phyloP scores from a whole-genome alignment of 2,888 invertebrate genomes.

The Pyrrhia umbra region DNA sequence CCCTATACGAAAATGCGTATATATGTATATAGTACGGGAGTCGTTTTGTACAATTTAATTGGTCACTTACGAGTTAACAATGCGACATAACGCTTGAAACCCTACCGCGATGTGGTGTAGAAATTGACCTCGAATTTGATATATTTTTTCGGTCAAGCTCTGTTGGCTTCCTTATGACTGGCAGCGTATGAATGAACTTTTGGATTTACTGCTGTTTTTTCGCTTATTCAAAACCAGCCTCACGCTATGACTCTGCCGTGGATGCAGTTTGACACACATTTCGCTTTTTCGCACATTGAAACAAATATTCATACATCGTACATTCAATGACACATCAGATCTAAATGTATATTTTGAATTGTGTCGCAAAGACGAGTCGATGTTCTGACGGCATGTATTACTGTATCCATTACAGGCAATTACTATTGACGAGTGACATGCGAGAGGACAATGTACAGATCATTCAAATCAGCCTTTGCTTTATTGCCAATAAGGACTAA shows the following conservation, averaged over 20 bases:
- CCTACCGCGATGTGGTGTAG: slow-evolving; percentile 53
- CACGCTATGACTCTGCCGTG: slow-evolving; percentile 20
- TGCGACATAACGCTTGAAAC: slow-evolving; percentile 63
- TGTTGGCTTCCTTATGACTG: slow-evolving; percentile 47
- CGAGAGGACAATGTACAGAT: slow-evolving; percentile 45
- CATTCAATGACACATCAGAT: background rate
- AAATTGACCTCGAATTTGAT: slow-evolving; percentile 60
- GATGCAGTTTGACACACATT: slow-evolving; percentile 4
- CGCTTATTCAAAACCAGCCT: background rate
- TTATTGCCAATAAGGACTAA: slow-evolving; percentile 48
- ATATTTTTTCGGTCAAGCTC: slow-evolving; percentile 54
- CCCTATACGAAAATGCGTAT: slow-evolving; percentile 67
- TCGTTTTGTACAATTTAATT: slow-evolving; percentile 66
- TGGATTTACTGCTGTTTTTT: slow-evolving; percentile 18
- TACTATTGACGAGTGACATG: slow-evolving; percentile 47
- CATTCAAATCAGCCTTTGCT: slow-evolving; percentile 33
- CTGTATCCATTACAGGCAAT: slow-evolving; percentile 46
- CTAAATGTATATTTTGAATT: slow-evolving; percentile 12
- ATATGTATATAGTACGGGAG: slow-evolving; percentile 42
- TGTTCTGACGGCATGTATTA: slow-evolving; percentile 8
- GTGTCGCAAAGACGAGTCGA: slow-evolving; percentile 25
- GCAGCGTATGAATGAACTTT: slow-evolving; percentile 46
- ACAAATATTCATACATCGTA: background rate
- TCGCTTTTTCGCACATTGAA: background rate
- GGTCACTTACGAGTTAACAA: slow-evolving; percentile 68